Base-by-base conservation (phyloP, 1,140 invertebrate species). In the Rhizoglyphus robini region DNA sequence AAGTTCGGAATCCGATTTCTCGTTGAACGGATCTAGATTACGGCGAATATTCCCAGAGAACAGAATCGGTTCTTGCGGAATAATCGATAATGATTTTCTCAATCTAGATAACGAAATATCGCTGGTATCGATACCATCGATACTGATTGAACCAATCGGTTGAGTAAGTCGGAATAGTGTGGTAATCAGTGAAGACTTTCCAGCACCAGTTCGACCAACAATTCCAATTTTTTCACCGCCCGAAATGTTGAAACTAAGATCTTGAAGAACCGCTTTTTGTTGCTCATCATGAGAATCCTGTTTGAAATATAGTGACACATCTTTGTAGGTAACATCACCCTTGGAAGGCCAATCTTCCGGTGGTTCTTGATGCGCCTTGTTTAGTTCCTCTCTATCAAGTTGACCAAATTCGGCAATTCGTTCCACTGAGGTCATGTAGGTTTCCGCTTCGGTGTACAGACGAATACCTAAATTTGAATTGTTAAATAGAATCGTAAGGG, bases 21-120 rank as follows among this genome's bases (percentile, higher is more conserved):
- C 68, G 25, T 85, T 80, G 71, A 91, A 91, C 0, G 90, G 90
- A 78, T 94, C 90, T 67, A 95, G 77, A 75, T 95, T 94, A 72
- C 84, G 85, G 23, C 90, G 79, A 65, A 92, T 73, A 4, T 82
- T 83, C 0, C 87, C 63, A 11, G 87, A 86, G 73, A 92, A 93
- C 0, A 92, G 73, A 18, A 92, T 83, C 0, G 89, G 88, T 57
- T 80, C 79, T 73, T 81, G 80, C 36, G 80, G 78, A 68, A 80
- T 80, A 48, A 80, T 79, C 3, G 79, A 77, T 38, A 80, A 72
- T 47, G 72, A 73, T 30, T 69, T 70, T 27, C 79, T 65, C 0
- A 80, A 70, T 58, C 78, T 76, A 70, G 78, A 74, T 5, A 79
- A 72, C 25, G 78, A 75, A 20, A 82, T 71, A 3, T 70, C 69